These are phyloP conservation scores for Saturnia pavonia DNA, from an alignment of 2,888 invertebrate species.

Conservation along the genomic window DNA sequence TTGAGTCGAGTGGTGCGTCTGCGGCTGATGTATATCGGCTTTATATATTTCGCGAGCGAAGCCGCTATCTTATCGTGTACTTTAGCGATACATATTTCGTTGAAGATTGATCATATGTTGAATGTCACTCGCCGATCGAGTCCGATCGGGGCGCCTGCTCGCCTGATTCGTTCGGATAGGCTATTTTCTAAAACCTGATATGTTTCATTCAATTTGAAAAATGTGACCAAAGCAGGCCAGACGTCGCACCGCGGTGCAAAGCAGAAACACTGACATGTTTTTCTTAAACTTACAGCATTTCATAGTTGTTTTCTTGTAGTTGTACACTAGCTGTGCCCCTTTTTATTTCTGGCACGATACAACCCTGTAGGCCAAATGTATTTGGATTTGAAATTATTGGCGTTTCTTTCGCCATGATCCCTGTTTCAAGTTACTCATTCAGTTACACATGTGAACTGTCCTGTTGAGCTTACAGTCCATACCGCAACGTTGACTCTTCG, in stretches of 20 bases:
- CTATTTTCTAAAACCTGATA: background rate
- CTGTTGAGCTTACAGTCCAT: too few species aligned
- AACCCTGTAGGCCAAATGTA: background rate
- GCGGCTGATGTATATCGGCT: background rate
- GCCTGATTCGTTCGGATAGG: background rate
- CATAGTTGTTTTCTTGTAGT: background rate
- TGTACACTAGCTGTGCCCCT: background rate
- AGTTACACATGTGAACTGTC: too few species aligned
- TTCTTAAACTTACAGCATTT: background rate
- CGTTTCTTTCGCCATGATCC: background rate
- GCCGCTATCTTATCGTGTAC: background rate
- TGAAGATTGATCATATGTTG: background rate
- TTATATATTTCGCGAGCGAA: conserved; percentile 1
- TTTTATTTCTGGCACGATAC: background rate
- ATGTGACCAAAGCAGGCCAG: too few species aligned
- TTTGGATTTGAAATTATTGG: background rate
- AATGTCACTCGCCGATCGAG: background rate
- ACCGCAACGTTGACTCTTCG: background rate
- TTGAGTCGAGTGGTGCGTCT: background rate
- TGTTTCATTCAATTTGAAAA: too few species aligned
- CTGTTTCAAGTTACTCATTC: background rate
- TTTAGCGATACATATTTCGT: background rate
- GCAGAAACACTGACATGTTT: too few species aligned
- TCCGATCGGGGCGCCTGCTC: background rate
- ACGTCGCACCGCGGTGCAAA: too few species aligned